A percentile compares a stretch with the other conserved stretches of the same genome.
Evolutionary conservation across 2,113 vertebrate genomes (phyloP).

Genomic region (Plecturocebus donacophilus): DNA sequence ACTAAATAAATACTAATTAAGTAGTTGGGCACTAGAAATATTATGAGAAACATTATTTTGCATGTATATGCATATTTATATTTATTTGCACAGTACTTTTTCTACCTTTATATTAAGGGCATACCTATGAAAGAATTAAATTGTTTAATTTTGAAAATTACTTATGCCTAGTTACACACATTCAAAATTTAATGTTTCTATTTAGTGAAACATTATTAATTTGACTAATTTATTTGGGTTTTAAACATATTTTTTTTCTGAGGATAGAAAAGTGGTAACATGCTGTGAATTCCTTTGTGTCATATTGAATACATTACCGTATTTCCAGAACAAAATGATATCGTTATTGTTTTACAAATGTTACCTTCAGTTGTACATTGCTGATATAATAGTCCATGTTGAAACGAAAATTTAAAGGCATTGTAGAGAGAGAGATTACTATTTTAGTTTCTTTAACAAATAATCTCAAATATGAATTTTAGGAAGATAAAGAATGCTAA

Average conservation of each 20-base stretch:
- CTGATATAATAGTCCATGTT: not conserved
- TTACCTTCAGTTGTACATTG: not conserved
- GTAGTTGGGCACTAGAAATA: too few species aligned
- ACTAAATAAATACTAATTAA: too few species aligned
- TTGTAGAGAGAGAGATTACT: not conserved
- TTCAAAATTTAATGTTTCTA: not conserved
- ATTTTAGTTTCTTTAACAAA: not conserved
- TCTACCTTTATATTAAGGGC: not conserved
- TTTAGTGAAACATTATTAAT: not conserved
- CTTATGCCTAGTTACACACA: not conserved
- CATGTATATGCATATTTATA: not conserved
- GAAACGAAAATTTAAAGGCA: not conserved
- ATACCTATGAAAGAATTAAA: not conserved
- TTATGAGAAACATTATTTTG: not conserved
- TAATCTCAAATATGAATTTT: not conserved
- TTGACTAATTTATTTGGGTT: not conserved
- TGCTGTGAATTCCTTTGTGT: not conserved
- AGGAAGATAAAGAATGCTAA: not conserved
- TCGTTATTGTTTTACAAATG: not conserved
- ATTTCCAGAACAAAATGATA: not conserved
- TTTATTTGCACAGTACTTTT: not conserved
- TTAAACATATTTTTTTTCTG: not conserved
- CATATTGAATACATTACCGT: not conserved
- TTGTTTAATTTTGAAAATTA: not conserved
- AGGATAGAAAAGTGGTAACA: not conserved